A percentile compares a stretch with the other conserved stretches of the same genome.
Conservation (phyloP, 1,140 invertebrate species). For the Homalodisca vitripennis region DNA sequence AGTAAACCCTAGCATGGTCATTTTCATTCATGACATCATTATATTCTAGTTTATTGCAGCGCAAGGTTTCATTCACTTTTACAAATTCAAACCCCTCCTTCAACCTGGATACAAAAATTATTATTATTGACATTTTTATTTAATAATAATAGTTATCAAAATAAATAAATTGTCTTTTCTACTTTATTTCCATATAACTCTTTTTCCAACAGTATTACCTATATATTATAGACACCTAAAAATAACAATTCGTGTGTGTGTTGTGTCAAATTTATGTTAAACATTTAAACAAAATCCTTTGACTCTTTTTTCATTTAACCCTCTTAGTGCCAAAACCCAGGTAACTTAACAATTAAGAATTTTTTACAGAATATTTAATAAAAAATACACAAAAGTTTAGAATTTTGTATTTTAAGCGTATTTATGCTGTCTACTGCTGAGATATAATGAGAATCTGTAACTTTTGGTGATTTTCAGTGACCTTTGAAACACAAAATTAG, state of each 20-base stretch:
- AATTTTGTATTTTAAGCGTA: too few species aligned
- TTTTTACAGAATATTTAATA: too few species aligned
- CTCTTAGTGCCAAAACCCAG: not conserved
- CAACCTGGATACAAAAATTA: not conserved
- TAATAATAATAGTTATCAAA: not conserved
- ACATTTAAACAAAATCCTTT: not conserved
- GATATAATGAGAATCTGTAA: too few species aligned
- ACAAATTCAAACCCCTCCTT: not conserved
- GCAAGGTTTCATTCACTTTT: not conserved
- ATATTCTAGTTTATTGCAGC: not conserved
- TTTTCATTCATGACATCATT: conserved; percentile 4
- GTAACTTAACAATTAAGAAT: too few species aligned
- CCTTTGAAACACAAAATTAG: too few species aligned
- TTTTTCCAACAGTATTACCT: not conserved
- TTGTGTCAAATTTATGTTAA: not conserved
- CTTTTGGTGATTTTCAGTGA: too few species aligned
- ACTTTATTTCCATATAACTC: not conserved
- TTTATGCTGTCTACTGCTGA: too few species aligned
- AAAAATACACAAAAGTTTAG: too few species aligned
- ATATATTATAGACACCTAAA: not conserved
- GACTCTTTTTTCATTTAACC: not conserved
- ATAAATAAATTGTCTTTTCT: not conserved
- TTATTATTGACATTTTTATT: not conserved
- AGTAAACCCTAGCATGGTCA: not conserved
- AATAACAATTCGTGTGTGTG: not conserved